A percentile compares a stretch with the other conserved stretches of the same genome.
Evolutionary conservation across 2,113 vertebrate genomes (phyloP).

Genomic region (Tragulus kanchil): DNA sequence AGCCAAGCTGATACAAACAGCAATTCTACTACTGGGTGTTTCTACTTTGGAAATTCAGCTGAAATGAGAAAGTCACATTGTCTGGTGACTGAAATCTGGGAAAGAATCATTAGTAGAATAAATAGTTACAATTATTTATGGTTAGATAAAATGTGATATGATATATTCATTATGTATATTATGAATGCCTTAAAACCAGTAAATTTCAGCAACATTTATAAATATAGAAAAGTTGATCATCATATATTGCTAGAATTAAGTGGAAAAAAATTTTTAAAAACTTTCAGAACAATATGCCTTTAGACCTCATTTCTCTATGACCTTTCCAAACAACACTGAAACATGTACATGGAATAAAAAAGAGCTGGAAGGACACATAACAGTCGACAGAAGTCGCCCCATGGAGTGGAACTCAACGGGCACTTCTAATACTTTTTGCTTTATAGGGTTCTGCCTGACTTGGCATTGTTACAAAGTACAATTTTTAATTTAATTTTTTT

Average conservation of each 20-base stretch:
- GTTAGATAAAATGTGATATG: too few relatives aligned
- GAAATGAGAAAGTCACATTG: neutral
- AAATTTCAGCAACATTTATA: neutral
- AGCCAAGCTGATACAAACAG: neutral
- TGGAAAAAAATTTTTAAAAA: neutral
- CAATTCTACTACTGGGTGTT: neutral
- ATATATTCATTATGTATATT: too few relatives aligned
- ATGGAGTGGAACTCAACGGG: neutral
- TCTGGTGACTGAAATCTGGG: neutral
- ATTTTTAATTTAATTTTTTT: neutral
- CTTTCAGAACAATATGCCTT: neutral
- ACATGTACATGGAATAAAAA: rapidly evolving
- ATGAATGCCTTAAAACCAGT: neutral
- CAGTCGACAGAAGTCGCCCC: neutral
- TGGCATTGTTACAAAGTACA: neutral
- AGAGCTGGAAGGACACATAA: neutral
- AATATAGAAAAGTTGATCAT: neutral
- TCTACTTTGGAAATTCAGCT: neutral
- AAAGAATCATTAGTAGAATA: neutral
- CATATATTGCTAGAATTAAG: neutral
- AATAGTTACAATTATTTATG: neutral
- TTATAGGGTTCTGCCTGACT: neutral
- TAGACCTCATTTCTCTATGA: neutral
- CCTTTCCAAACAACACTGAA: neutral
- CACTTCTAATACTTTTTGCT: neutral